These are phyloP conservation scores for Hetaerina americana DNA, from an alignment of 1,140 invertebrate species.

Conservation along the genomic window DNA sequence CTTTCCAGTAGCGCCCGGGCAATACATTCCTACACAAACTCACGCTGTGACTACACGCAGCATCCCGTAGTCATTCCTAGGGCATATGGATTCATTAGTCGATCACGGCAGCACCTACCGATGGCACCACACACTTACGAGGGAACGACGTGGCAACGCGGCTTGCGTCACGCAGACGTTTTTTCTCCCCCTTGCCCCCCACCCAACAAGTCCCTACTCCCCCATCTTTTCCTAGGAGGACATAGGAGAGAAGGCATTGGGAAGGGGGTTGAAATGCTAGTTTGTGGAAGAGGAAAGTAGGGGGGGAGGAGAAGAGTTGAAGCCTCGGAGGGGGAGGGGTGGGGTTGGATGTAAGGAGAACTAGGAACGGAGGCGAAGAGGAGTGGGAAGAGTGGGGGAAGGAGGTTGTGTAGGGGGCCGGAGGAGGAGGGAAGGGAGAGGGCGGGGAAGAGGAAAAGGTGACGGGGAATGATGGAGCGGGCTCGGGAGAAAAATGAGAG, in stretches of 20 bases:
- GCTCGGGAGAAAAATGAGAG: constrained; percentile 13
- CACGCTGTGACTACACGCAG: not conserved
- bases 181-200: not conserved
- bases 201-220: not conserved
- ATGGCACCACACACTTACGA: not conserved
- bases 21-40: not conserved
- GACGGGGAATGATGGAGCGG: constrained; percentile 13
- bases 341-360: too few species aligned
- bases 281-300: too few species aligned
- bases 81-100: not conserved
- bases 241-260: not conserved
- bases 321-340: not conserved
- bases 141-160: not conserved
- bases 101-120: not conserved
- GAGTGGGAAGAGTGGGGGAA: not conserved
- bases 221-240: not conserved
- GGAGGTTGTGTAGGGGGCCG: too few species aligned
- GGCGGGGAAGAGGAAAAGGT: not conserved
- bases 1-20: not conserved
- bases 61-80: not conserved
- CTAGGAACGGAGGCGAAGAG: too few species aligned
- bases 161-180: not conserved
- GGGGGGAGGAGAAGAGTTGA: too few species aligned
- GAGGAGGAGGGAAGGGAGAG: not conserved
- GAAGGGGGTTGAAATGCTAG: too few species aligned